phyloP scores from a whole-genome alignment of 2,113 vertebrate species.

The Alligator sinensis region DNA sequence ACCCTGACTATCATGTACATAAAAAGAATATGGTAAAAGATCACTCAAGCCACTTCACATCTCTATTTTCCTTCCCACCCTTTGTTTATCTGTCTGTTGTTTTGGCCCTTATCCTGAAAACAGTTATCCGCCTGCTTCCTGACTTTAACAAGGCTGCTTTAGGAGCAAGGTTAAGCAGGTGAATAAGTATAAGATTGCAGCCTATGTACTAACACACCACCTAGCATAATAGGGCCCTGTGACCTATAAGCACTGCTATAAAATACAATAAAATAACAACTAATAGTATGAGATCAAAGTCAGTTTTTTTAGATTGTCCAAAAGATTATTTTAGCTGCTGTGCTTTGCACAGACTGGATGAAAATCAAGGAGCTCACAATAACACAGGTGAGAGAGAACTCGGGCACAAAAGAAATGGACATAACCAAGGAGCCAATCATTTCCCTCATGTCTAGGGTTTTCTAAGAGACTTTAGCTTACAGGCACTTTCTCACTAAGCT shows the following conservation, averaged over 20 bases:
- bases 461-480: background rate
- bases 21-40: background rate
- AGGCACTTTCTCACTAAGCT: background rate
- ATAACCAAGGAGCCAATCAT: background rate
- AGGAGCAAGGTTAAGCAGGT: background rate
- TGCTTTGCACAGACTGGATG: background rate
- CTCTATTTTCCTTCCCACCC: background rate
- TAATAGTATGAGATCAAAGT: background rate
- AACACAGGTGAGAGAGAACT: background rate
- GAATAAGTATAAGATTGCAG: background rate
- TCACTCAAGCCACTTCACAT: background rate
- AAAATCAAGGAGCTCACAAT: background rate
- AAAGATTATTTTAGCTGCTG: background rate
- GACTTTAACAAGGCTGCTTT: background rate
- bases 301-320: background rate
- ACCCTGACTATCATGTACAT: background rate
- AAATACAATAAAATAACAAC: background rate
- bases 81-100: background rate
- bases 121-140: background rate
- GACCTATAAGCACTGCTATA: background rate
- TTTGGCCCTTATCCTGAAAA: background rate
- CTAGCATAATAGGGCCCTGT: background rate
- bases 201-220: background rate
- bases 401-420: background rate
- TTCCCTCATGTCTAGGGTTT: background rate